Evolutionary conservation across 2,113 vertebrate species (phyloP).

Genomic region (Electrona antarctica): DNA sequence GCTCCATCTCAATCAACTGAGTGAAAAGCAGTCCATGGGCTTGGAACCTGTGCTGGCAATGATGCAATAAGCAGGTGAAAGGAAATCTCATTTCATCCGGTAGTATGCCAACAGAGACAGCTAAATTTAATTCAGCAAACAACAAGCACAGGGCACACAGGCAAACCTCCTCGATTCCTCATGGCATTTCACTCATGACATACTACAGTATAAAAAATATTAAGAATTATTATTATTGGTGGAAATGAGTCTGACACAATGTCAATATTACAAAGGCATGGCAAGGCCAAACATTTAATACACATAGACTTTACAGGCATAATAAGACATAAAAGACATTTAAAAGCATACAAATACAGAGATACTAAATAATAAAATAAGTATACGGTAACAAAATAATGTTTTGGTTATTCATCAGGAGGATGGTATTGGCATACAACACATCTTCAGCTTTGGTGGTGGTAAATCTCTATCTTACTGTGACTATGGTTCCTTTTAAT

Average conservation of each 20-base stretch:
- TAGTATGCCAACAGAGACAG: conserved; percentile 52
- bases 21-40: conserved; percentile 4
- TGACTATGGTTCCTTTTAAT: no score
- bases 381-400: no score
- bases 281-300: background rate
- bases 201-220: conserved; percentile 12
- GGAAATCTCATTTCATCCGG: conserved; percentile 62
- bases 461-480: no score
- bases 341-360: no score
- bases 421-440: no score
- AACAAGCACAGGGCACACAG: conserved; percentile 28
- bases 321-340: no score
- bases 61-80: conserved; percentile 59
- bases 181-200: conserved; percentile 11
- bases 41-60: conserved; percentile 21
- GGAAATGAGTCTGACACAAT: no score
- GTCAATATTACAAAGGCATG: no score
- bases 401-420: no score
- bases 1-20: conserved; percentile 37
- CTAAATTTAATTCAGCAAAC: conserved; percentile 62
- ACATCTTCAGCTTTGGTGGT: no score
- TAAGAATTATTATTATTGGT: no score
- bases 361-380: no score
- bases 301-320: background rate
- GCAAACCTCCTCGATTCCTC: conserved; percentile 27